phyloP scores from a whole-genome alignment of 2,888 invertebrate species.

The Pegoplata infirma region DNA sequence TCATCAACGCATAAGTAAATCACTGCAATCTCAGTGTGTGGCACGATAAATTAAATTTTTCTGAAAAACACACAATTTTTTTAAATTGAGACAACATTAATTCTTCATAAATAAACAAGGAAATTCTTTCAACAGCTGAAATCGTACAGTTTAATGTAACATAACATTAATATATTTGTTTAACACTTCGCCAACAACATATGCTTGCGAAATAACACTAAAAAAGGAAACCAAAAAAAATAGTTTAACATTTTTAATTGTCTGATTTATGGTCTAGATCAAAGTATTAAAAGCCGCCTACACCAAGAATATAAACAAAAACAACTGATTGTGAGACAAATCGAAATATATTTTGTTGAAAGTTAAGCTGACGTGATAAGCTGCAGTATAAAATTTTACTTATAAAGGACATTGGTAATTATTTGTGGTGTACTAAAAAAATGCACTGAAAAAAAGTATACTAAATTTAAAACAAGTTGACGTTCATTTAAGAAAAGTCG shows the following conservation, averaged over 20 bases:
- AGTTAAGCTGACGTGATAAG: constrained; percentile 34
- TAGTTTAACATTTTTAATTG: constrained; percentile 28
- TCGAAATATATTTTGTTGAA: neutral
- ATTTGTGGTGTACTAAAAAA: too few species aligned
- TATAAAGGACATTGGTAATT: too few species aligned
- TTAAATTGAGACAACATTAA: too few species aligned
- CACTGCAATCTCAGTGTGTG: constrained; percentile 8
- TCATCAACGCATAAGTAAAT: too few species aligned
- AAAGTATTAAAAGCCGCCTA: constrained; percentile 26
- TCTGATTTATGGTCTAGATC: constrained; percentile 49
- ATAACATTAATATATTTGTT: neutral
- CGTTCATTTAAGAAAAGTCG: too few species aligned
- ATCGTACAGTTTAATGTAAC: constrained; percentile 20
- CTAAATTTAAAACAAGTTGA: too few species aligned
- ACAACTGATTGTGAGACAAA: too few species aligned
- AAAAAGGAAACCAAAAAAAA: neutral
- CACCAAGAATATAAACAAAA: neutral
- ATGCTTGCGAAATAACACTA: constrained; percentile 12
- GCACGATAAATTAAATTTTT: neutral
- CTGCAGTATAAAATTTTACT: neutral
- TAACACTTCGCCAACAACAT: neutral
- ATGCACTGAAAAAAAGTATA: too few species aligned
- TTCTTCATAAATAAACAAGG: neutral
- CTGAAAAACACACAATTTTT: too few species aligned
- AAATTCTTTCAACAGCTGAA: neutral